Evolutionary conservation across 2,113 vertebrate species (phyloP).

Genomic region (Sterrhoptilus dennistouni): DNA sequence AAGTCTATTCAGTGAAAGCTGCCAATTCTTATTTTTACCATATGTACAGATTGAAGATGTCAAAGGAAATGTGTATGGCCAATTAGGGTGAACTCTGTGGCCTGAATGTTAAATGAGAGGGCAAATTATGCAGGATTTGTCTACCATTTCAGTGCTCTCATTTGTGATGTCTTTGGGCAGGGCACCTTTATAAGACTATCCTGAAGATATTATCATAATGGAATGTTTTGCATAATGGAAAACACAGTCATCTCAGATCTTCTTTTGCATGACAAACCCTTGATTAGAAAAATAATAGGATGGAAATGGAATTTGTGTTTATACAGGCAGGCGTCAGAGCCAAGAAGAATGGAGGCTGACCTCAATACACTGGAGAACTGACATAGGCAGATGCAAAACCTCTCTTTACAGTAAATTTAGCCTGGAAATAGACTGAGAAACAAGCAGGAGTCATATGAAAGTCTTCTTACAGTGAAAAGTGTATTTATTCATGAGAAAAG

Average conservation of each 20-base stretch:
- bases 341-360: conserved; percentile 46
- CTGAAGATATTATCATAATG: conserved; percentile 71
- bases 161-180: conserved; percentile 54
- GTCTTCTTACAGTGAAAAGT: conserved; percentile 1
- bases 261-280: conserved; percentile 76
- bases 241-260: conserved; percentile 69
- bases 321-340: conserved; percentile 64
- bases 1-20: conserved; percentile 52
- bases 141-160: conserved; percentile 40
- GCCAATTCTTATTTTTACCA: conserved; percentile 55
- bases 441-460: not conserved
- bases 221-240: conserved; percentile 73
- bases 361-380: conserved; percentile 51
- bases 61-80: conserved; percentile 56
- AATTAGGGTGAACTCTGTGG: conserved; percentile 58
- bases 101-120: conserved; percentile 64
- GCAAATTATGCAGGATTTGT: conserved; percentile 41
- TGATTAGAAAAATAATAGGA: conserved; percentile 80
- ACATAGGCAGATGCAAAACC: conserved; percentile 17
- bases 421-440: not conserved
- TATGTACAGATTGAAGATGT: not conserved
- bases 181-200: conserved; percentile 62
- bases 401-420: conserved; percentile 38
- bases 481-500: conserved; percentile 42
- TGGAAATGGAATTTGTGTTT: conserved; percentile 79